These are phyloP conservation scores for Cataglyphis livida DNA, from an alignment of 2,888 invertebrate genomes.

Conservation along the genomic window DNA sequence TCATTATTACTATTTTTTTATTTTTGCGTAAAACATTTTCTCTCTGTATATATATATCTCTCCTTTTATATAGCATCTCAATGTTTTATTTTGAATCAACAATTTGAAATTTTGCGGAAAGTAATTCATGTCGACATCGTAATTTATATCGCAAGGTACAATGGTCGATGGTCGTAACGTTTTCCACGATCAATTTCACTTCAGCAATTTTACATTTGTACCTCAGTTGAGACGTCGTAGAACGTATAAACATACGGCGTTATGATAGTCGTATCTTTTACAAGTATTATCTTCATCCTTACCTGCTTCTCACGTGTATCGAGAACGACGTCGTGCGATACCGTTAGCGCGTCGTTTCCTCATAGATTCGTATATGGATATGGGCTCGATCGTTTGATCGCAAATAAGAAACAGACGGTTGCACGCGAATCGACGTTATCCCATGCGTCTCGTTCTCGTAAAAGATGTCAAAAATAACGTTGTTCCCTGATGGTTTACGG, in stretches of 20 bases:
- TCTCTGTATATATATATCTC: neutral
- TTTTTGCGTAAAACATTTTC: neutral
- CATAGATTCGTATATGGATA: conserved; percentile 6
- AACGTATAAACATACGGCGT: conserved; percentile 9
- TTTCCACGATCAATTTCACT: neutral
- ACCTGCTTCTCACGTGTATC: neutral
- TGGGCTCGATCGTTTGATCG: conserved; percentile 43
- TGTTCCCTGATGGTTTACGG: conserved; percentile 45
- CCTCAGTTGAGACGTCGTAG: neutral
- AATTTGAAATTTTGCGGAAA: neutral
- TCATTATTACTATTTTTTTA: neutral
- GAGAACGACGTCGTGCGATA: neutral
- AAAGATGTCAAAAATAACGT: conserved; percentile 9
- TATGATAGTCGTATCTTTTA: conserved; percentile 6
- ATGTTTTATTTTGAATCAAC: neutral
- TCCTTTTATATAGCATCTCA: neutral
- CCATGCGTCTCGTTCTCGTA: conserved; percentile 24
- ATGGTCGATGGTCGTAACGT: neutral
- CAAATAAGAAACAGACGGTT: conserved; percentile 31
- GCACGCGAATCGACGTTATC: conserved; percentile 16
- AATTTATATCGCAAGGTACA: neutral
- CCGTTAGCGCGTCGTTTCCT: conserved; percentile 39
- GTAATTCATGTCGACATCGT: too few species aligned
- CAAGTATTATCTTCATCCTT: conserved; percentile 21
- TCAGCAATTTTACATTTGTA: neutral